phyloP scores from a whole-genome alignment of 2,113 vertebrate genomes.

The Boleophthalmus pectinirostris region DNA sequence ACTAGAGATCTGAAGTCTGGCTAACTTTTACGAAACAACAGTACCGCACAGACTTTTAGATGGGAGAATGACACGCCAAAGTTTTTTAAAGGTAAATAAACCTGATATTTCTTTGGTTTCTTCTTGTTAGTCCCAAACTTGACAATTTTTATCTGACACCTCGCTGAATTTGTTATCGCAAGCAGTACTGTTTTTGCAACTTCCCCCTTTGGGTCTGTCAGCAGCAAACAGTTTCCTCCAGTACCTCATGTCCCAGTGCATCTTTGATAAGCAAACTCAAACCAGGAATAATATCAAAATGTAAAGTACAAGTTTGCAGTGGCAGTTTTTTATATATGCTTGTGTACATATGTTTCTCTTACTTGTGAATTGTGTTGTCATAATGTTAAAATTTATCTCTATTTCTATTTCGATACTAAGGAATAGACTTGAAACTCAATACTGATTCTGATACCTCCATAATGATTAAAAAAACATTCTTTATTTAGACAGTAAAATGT shows the following conservation, averaged over 20 bases:
- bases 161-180: constrained; percentile 21
- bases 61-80: neutral
- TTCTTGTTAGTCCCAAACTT: neutral
- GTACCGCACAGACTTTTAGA: neutral
- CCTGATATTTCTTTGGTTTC: constrained; percentile 14
- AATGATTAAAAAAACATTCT: too few species aligned
- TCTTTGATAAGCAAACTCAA: constrained; percentile 16
- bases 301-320: neutral
- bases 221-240: neutral
- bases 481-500: too few species aligned
- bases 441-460: too few species aligned
- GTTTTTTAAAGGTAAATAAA: constrained; percentile 23
- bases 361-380: too few species aligned
- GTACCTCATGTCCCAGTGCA: constrained; percentile 12
- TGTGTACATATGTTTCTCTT: neutral
- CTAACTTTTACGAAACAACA: neutral
- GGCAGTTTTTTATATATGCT: neutral
- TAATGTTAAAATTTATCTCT: too few species aligned
- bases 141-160: constrained; percentile 13
- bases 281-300: neutral
- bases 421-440: too few species aligned
- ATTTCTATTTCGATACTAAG: too few species aligned
- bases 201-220: constrained; percentile 6
- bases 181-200: constrained; percentile 10
- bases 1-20: neutral